Conservation (phyloP, 2,888 invertebrate species). For the Acanthopleura granulata region DNA sequence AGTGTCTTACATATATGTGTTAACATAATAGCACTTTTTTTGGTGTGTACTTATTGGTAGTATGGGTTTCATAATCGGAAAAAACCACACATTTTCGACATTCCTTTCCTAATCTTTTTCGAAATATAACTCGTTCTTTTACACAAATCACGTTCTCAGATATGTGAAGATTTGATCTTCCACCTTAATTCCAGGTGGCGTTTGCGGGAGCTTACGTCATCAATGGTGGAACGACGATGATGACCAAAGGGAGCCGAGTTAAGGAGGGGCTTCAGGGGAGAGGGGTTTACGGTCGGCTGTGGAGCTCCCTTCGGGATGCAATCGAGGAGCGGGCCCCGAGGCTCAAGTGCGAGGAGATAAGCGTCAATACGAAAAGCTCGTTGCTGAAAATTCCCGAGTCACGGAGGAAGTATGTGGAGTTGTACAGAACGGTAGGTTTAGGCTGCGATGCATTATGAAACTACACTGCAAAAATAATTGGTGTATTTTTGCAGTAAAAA, state of each 20-base stretch:
- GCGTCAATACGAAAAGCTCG: background rate
- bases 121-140: no score
- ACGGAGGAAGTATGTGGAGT: background rate
- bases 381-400: background rate
- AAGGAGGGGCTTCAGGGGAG: background rate
- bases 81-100: no score
- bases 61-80: no score
- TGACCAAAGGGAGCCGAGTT: slow-evolving; percentile 9
- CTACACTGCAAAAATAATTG: no score
- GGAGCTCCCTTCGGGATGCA: background rate
- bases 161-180: no score
- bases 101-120: no score
- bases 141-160: no score
- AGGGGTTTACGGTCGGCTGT: background rate
- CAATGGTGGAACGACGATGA: background rate
- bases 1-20: no score
- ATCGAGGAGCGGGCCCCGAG: background rate
- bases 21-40: no score
- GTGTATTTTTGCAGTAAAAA: no score
- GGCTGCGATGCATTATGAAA: no score
- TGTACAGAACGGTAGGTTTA: slow-evolving; percentile 10
- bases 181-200: background rate
- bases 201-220: background rate
- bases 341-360: background rate
- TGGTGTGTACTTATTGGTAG: no score